Conservation (phyloP, 2,888 invertebrate genomes). For the Myathropa florea region DNA sequence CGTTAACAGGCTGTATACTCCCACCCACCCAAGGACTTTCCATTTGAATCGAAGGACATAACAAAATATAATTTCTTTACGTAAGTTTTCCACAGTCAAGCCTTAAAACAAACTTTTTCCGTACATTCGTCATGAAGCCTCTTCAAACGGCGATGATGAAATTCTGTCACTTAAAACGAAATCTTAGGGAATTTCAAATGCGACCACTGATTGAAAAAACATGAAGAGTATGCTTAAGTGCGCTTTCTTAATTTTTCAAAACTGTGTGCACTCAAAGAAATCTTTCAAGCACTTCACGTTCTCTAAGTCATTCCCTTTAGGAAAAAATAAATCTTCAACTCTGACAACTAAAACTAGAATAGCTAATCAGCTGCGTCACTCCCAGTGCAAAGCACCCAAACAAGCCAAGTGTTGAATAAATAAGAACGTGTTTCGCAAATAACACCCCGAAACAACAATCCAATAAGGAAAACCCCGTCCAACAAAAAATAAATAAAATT, state of each 20-base stretch:
- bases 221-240: neutral
- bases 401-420: neutral
- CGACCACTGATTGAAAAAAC: neutral
- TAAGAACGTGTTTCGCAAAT: neutral
- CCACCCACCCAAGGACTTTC: too few relatives aligned
- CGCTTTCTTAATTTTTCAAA: neutral
- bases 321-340: neutral
- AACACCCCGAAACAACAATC: neutral
- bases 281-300: neutral
- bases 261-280: neutral
- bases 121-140: too few relatives aligned
- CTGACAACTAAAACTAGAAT: neutral
- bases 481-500: neutral
- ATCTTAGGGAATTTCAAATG: neutral
- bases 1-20: too few relatives aligned
- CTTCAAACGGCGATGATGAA: too few relatives aligned
- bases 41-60: too few relatives aligned
- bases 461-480: neutral
- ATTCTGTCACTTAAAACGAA: too few relatives aligned
- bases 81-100: too few relatives aligned
- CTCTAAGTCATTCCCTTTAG: neutral
- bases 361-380: neutral
- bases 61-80: too few relatives aligned
- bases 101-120: too few relatives aligned
- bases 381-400: neutral